phyloP scores from a whole-genome alignment of 1,140 invertebrate genomes.

The Nephotettix cincticeps region DNA sequence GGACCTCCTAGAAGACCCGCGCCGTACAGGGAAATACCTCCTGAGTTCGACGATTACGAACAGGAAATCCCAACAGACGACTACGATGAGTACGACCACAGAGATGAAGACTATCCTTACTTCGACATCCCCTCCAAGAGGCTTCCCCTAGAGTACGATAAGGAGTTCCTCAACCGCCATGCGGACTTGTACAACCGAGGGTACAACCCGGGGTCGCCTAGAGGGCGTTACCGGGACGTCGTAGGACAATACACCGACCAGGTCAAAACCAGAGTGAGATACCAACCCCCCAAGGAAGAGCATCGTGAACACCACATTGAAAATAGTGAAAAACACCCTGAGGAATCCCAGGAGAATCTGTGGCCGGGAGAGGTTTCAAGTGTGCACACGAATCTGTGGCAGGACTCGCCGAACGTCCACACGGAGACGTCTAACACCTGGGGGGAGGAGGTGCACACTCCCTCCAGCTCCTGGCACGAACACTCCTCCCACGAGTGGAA shows the following conservation, averaged over 20 bases:
- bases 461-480: background rate
- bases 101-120: slow-evolving; percentile 14
- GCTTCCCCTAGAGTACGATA: slow-evolving; percentile 19
- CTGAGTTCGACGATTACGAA: slow-evolving; percentile 25
- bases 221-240: background rate
- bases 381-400: background rate
- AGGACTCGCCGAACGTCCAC: background rate
- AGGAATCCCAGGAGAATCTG: slow-evolving; percentile 8
- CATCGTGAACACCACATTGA: background rate
- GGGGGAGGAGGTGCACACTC: background rate
- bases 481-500: background rate
- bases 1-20: background rate
- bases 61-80: slow-evolving; percentile 17
- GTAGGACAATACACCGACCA: slow-evolving; percentile 10
- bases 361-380: slow-evolving; percentile 4
- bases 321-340: background rate
- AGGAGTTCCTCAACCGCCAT: slow-evolving; percentile 17
- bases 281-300: background rate
- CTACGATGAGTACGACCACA: slow-evolving; percentile 8
- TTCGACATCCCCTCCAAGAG: slow-evolving; percentile 9
- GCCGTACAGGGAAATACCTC: slow-evolving; percentile 2
- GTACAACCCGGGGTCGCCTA: background rate
- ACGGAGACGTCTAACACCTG: background rate
- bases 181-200: slow-evolving; percentile 18
- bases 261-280: background rate